A percentile compares a stretch with the other conserved stretches of the same genome.
phyloP scores from a whole-genome alignment of 92 coral and sea anemone species.

The Heliopora coerulea region DNA sequence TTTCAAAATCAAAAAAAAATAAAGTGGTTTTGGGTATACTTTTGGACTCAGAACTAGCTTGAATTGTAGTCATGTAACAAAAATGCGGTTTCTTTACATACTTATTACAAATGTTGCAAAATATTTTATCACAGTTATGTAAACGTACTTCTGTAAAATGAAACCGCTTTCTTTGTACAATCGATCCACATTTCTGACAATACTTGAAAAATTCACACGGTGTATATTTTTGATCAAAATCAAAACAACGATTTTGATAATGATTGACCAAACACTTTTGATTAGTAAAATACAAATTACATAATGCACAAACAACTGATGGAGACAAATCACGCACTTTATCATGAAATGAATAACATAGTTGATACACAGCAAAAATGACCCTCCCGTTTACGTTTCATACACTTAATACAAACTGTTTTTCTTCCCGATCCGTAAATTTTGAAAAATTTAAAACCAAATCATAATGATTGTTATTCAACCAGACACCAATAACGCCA shows the following conservation, averaged over 20 bases:
- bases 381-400: neutral
- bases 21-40: neutral
- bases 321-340: constrained; percentile 4
- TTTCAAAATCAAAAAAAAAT: constrained; percentile 38
- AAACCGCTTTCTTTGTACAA: constrained; percentile 24
- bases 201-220: constrained; percentile 1
- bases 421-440: constrained; percentile 10
- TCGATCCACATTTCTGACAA: constrained; percentile 6
- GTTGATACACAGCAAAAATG: neutral
- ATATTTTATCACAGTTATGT: constrained; percentile 14
- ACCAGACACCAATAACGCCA: constrained; percentile 12
- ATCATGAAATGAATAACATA: neutral
- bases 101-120: constrained; percentile 18
- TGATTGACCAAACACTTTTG: constrained; percentile 8
- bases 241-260: constrained; percentile 3
- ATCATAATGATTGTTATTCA: constrained; percentile 26
- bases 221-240: constrained; percentile 6
- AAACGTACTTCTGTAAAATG: neutral
- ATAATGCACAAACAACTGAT: neutral
- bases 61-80: neutral
- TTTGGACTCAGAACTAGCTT: neutral
- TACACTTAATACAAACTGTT: constrained; percentile 13
- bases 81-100: constrained; percentile 3
- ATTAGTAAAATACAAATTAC: constrained; percentile 13
- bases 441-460: neutral